Evolutionary conservation across 2,888 invertebrate species (phyloP).

Genomic region (Drosophila eohydei): DNA sequence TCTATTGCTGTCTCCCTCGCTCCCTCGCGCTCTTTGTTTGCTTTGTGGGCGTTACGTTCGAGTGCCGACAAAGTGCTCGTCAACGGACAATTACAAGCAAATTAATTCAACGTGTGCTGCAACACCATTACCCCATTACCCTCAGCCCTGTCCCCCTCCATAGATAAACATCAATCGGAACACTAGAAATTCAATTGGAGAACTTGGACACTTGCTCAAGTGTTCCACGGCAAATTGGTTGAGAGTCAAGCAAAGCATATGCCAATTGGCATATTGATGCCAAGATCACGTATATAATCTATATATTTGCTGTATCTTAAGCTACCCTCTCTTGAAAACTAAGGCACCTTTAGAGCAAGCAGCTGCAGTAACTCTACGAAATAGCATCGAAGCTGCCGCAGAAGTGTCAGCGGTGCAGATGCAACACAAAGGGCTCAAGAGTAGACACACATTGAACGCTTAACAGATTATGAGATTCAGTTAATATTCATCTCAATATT

Average conservation of each 20-base stretch:
- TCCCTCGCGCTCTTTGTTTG: conserved; percentile 21
- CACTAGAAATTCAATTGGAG: conserved; percentile 39
- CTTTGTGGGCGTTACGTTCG: conserved; percentile 52
- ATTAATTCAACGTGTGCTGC: conserved; percentile 69
- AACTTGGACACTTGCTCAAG: conserved; percentile 46
- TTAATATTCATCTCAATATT: too few relatives aligned
- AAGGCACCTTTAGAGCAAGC: too few relatives aligned
- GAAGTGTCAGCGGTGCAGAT: too few relatives aligned
- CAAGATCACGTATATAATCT: neutral
- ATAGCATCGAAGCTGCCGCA: too few relatives aligned
- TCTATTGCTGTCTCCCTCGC: neutral
- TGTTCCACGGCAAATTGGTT: conserved; percentile 7
- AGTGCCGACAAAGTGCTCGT: conserved; percentile 77
- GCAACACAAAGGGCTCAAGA: too few relatives aligned
- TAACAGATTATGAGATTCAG: too few relatives aligned
- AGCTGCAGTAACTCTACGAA: too few relatives aligned
- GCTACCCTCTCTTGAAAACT: too few relatives aligned
- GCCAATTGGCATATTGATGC: neutral
- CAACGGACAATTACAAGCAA: conserved; percentile 78
- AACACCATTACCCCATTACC: neutral
- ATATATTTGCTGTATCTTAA: neutral
- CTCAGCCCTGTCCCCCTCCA: neutral
- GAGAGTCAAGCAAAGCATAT: neutral
- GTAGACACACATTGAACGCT: too few relatives aligned
- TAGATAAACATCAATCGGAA: conserved; percentile 49